Conservation (phyloP, 1,140 invertebrate species). For the Drosophila paulistorum region DNA sequence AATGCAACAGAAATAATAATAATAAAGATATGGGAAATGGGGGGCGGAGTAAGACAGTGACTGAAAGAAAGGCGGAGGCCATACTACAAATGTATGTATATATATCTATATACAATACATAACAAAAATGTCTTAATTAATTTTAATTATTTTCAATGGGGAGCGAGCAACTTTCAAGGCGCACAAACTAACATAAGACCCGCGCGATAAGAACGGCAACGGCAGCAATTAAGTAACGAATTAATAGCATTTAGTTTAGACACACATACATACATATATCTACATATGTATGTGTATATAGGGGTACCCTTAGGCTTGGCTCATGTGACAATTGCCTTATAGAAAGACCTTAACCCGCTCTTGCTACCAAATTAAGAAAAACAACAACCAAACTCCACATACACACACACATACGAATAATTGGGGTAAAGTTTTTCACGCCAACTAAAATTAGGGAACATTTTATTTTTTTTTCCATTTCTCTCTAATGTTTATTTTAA, state of each 20-base stretch:
- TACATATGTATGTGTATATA: conserved; percentile 42
- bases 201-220: conserved; percentile 51
- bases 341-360: conserved; percentile 66
- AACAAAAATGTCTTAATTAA: conserved; percentile 76
- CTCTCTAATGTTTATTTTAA: conserved; percentile 52
- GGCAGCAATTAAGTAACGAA: conserved; percentile 76
- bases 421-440: conserved; percentile 47
- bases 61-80: conserved; percentile 35
- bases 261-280: conserved; percentile 29
- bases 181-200: conserved; percentile 63
- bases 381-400: neutral
- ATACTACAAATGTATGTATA: conserved; percentile 30
- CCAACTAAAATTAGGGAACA: conserved; percentile 36
- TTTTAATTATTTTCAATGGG: conserved; percentile 80
- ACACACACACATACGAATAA: neutral
- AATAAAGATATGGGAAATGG: conserved; percentile 5
- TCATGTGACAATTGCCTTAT: conserved; percentile 40
- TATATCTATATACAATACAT: conserved; percentile 12
- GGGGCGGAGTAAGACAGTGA: neutral
- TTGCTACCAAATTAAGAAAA: conserved; percentile 34
- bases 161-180: conserved; percentile 68
- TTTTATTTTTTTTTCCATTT: conserved; percentile 44
- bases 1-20: conserved; percentile 16
- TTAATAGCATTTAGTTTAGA: conserved; percentile 67
- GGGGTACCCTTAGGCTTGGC: conserved; percentile 62